phyloP scores from a whole-genome alignment of 2,888 invertebrate genomes.

The Periphyllus acericola region DNA sequence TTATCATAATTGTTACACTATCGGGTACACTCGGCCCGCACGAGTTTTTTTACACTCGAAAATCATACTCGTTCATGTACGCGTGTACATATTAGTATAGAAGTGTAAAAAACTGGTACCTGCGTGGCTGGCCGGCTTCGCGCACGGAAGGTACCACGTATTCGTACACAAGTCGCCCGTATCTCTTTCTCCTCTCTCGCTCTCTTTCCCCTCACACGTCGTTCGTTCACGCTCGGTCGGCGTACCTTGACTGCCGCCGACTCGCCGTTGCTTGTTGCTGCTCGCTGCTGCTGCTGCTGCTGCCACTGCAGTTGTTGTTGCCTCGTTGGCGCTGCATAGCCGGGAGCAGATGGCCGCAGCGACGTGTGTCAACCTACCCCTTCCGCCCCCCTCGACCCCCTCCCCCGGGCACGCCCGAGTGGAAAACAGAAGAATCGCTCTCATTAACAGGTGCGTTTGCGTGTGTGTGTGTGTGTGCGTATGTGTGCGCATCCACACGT shows the following conservation, averaged over 20 bases:
- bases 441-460: conserved; percentile 56
- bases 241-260: conserved; percentile 38
- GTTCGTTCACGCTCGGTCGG: conserved; percentile 24
- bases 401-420: not conserved
- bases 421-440: conserved; percentile 15
- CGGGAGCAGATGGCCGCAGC: not conserved
- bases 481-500: not conserved
- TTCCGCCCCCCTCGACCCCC: not conserved
- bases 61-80: too few species aligned
- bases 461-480: not conserved
- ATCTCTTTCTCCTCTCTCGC: not conserved
- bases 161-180: not conserved
- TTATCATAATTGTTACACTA: too few species aligned
- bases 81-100: too few species aligned
- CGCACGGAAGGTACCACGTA: too few species aligned
- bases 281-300: too few species aligned
- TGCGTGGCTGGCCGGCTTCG: too few species aligned
- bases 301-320: too few species aligned
- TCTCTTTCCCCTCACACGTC: not conserved
- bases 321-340: too few species aligned
- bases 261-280: not conserved
- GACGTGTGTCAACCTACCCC: not conserved
- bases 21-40: too few species aligned
- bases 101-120: too few species aligned
- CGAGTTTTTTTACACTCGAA: too few species aligned